Evolutionary conservation across 1,140 invertebrate species (phyloP), one percentile per base, ranked within the genome.

Genomic region (Drosophila nigrodunni): DNA sequence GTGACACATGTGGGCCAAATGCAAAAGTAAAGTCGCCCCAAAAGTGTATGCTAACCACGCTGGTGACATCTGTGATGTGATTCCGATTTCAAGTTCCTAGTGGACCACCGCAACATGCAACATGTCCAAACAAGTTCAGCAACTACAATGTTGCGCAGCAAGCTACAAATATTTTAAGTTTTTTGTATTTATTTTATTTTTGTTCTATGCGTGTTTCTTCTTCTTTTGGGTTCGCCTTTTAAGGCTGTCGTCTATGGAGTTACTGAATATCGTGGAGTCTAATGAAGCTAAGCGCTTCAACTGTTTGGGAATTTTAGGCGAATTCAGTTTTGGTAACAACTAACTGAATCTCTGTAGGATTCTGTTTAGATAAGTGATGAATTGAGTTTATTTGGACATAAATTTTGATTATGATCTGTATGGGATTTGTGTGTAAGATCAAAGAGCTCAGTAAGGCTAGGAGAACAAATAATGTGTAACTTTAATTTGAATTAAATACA

Each of bases 1-100:
- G 80, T 78, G 80, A 78, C 83, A 82, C 76, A 88, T 82, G 64
- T 87, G 82, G 82, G 82, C 54, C 78, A 86, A 72, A 74, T 80
- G 78, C 70, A 58, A 78, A 62, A 59, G 64, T 55, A 10, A 57
- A 65, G 52, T 55, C 41, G 25, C 41, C 30, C 64, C 71, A 68
- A 60, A 73, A 73, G 34, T 11, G 30, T 55, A 71, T 71, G 68
- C 59, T 55, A 69, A 69, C 35, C n/a, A 59, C 18, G 50, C 49
- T n/a, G 9, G 43, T 39, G 67, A 70, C 58, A 61, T 70, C 67
- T 71, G 15, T 37, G 35, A 65, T 57, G 15, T 37, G 35, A 65
- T 57, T 71, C 67, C 30, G 25, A 43, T 37, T 25, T 6, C 34
- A 15, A 46, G 41, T 35, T 55, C 52, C 52, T 13, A 25, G 6